These are phyloP conservation scores for Drosophila acutilabella DNA, from an alignment of 2,888 invertebrate genomes.

Conservation along the genomic window DNA sequence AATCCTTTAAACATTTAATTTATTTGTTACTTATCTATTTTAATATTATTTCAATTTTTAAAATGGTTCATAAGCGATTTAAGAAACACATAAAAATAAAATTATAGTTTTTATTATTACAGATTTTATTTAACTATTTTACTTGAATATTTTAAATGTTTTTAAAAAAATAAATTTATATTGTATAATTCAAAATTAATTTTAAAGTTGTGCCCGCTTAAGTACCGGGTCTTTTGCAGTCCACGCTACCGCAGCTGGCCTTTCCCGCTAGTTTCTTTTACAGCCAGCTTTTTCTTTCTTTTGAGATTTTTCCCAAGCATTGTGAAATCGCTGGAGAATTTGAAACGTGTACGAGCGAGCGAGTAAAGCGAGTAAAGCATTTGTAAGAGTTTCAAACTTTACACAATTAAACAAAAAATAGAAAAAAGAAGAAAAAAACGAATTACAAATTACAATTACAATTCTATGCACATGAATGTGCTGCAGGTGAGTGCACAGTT, in stretches of 20 bases:
- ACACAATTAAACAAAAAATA: conserved; percentile 8
- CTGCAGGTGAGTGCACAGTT: conserved; percentile 45
- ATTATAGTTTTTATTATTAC: too few species aligned
- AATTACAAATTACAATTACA: conserved; percentile 36
- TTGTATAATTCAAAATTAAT: neutral
- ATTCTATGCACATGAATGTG: conserved; percentile 39
- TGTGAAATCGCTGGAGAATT: conserved; percentile 57
- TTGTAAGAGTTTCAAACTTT: conserved; percentile 38
- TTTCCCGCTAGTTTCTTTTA: conserved; percentile 8
- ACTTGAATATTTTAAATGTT: too few species aligned
- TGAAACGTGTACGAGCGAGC: conserved; percentile 26
- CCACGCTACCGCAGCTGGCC: neutral
- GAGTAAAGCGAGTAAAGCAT: conserved; percentile 17
- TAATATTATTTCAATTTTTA: too few species aligned
- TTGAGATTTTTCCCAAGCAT: conserved; percentile 67
- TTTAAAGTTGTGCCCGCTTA: too few species aligned
- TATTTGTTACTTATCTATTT: too few species aligned
- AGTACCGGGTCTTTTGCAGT: too few species aligned
- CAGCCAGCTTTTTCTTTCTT: conserved; percentile 63
- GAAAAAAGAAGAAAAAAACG: too few species aligned
- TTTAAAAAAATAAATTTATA: too few species aligned
- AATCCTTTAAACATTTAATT: too few species aligned
- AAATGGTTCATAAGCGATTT: too few species aligned
- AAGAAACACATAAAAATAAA: too few species aligned
- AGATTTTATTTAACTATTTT: too few species aligned